phyloP scores from a whole-genome alignment of 2,888 invertebrate species.

The Tetragonula carbonaria region DNA sequence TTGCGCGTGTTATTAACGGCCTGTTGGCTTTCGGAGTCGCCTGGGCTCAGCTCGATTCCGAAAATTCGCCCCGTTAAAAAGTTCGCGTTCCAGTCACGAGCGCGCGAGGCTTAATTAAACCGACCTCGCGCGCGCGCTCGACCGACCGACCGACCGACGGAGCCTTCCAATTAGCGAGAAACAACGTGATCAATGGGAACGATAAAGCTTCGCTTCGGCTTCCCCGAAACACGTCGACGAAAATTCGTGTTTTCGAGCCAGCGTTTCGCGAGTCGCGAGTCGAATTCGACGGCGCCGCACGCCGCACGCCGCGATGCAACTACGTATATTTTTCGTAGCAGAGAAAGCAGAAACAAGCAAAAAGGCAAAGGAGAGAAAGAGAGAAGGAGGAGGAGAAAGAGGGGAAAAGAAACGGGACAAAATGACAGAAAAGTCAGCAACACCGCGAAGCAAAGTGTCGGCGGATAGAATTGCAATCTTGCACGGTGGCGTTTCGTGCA shows the following conservation, averaged over 20 bases:
- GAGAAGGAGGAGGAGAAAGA: not conserved
- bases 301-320: not conserved
- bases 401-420: slow-evolving; percentile 9
- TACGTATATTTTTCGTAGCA: not conserved
- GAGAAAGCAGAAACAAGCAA: not conserved
- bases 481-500: slow-evolving; percentile 55
- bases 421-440: slow-evolving; percentile 44
- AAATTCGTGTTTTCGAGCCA: not conserved
- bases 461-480: slow-evolving; percentile 70
- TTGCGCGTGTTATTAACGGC: slow-evolving; percentile 1
- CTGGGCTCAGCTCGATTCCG: not conserved
- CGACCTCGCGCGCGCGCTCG: not conserved
- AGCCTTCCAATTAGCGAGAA: slow-evolving; percentile 43
- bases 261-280: not conserved
- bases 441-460: slow-evolving; percentile 63
- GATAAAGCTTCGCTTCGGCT: slow-evolving; percentile 24
- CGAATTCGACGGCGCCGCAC: not conserved
- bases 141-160: not conserved
- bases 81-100: slow-evolving; percentile 1
- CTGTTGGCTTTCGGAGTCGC: not conserved
- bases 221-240: not conserved
- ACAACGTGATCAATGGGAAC: slow-evolving; percentile 45
- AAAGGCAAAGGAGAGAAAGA: not conserved
- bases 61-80: slow-evolving; percentile 27
- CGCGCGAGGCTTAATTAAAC: slow-evolving; percentile 38